phyloP scores from a whole-genome alignment of 2,888 invertebrate species.

The Oscheius myriophilus region DNA sequence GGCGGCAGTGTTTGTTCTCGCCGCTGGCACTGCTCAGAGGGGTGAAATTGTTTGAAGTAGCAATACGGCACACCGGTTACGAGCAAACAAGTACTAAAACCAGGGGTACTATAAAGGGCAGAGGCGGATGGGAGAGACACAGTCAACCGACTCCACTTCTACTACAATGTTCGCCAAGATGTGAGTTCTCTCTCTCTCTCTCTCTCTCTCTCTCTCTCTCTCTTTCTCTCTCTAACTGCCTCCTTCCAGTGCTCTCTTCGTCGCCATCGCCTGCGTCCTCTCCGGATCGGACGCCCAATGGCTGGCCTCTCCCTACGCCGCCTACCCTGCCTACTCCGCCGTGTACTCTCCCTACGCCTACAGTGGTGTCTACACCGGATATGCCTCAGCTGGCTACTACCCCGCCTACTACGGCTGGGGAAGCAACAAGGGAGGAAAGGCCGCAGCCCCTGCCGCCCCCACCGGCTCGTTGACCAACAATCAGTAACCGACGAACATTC shows the following conservation, averaged over 20 bases:
- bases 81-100: constrained; percentile 11
- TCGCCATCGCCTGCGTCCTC: constrained; percentile 11
- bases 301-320: constrained; percentile 11
- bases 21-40: constrained; percentile 3
- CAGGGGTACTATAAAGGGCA: constrained; percentile 2
- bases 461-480: constrained; percentile 15
- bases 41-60: too few relatives aligned
- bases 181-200: constrained; percentile 1
- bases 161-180: constrained; percentile 26
- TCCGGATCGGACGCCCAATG: constrained; percentile 13
- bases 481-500: constrained; percentile 12
- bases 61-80: constrained; percentile 8
- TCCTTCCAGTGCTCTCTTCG: constrained; percentile 13
- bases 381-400: constrained; percentile 13
- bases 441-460: not conserved
- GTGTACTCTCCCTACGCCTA: constrained; percentile 26
- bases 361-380: constrained; percentile 13
- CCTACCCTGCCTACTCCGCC: constrained; percentile 9
- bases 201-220: not conserved
- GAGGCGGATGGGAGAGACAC: not conserved
- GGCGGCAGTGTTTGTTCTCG: constrained; percentile 4
- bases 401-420: constrained; percentile 26
- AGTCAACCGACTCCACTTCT: not conserved
- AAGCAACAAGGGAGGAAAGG: constrained; percentile 21
- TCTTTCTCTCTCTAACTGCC: not conserved